phyloP scores from a whole-genome alignment of 2,797 vertebrate genomes.

The Fratercula arctica region DNA sequence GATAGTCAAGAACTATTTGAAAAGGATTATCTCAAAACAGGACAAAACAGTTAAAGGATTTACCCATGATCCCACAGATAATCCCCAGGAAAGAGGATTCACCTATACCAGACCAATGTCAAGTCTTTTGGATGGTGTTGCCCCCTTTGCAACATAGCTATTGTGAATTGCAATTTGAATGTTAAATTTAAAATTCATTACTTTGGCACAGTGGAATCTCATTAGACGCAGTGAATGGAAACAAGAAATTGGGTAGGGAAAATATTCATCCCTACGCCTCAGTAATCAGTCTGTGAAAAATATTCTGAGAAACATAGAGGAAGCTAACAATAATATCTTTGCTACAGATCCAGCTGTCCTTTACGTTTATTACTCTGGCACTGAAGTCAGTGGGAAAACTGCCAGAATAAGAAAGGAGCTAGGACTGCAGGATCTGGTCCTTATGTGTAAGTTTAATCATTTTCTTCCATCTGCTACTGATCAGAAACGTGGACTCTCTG shows the following conservation, averaged over 20 bases:
- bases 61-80: not conserved
- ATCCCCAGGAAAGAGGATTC: not conserved
- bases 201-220: not conserved
- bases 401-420: conserved; percentile 29
- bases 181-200: not conserved
- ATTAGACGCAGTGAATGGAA: not conserved
- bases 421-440: conserved; percentile 28
- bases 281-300: conserved; percentile 43
- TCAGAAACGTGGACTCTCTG: conserved; percentile 32
- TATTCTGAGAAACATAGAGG: conserved; percentile 12
- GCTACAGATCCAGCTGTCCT: conserved; percentile 55
- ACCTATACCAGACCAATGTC: not conserved
- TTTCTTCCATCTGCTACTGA: conserved; percentile 51
- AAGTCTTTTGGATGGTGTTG: not conserved
- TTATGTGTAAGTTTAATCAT: conserved; percentile 31
- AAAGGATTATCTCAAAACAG: not conserved
- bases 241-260: conserved; percentile 6
- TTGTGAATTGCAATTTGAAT: not conserved
- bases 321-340: conserved; percentile 41
- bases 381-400: conserved; percentile 36
- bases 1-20: not conserved
- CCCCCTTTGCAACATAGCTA: not conserved
- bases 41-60: not conserved
- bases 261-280: not conserved
- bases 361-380: conserved; percentile 33